Conservation (phyloP, 2,113 vertebrate genomes). For the Nycticebus coucang region DNA sequence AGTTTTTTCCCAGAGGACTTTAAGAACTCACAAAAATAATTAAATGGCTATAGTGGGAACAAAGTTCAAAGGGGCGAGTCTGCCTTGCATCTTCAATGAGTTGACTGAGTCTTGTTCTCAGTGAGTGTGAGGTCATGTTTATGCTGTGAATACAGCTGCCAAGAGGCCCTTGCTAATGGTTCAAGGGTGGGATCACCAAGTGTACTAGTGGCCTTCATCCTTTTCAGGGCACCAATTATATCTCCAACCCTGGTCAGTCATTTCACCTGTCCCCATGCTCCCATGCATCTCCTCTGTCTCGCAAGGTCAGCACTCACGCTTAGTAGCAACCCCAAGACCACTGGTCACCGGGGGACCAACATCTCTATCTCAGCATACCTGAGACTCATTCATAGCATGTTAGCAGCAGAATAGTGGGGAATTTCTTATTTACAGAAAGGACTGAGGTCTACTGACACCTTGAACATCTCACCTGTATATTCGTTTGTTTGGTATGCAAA, state of each 20-base stretch:
- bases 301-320: neutral
- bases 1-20: conserved; percentile 46
- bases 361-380: too few species aligned
- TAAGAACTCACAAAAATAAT: conserved; percentile 68
- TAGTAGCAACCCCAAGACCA: neutral
- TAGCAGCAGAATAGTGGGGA: neutral
- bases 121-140: neutral
- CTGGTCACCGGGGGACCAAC: neutral
- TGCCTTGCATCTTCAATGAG: conserved; percentile 33
- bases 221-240: neutral
- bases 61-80: conserved; percentile 66
- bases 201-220: neutral
- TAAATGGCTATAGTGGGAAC: conserved; percentile 48
- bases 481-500: neutral
- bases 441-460: neutral
- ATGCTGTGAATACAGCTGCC: neutral
- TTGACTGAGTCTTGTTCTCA: neutral
- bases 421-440: neutral
- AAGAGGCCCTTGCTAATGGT: neutral
- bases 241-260: neutral
- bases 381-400: neutral
- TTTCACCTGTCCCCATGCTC: neutral
- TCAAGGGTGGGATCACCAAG: neutral
- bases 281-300: neutral
- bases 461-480: neutral